Percentiles rank a stretch among this genome's conserved stretches.
Evolutionary conservation across 2,888 invertebrate genomes (phyloP).

Genomic region (Onchidella celtica): DNA sequence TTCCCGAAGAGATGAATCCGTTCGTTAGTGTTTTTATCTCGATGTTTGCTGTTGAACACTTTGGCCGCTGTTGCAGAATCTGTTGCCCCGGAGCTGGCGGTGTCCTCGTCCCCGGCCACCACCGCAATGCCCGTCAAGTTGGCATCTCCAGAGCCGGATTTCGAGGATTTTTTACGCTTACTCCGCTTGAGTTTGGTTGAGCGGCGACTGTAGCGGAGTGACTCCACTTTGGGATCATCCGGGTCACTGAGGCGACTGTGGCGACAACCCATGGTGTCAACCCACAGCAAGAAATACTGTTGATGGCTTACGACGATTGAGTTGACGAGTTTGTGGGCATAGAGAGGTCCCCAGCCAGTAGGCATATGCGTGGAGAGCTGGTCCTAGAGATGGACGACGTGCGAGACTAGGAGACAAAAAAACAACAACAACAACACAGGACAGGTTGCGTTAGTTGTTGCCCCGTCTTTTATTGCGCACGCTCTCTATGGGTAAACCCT

Average conservation of each 20-base stretch:
- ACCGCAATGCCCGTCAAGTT: neutral
- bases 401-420: too few species aligned
- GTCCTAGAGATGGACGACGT: too few species aligned
- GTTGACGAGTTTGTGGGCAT: too few species aligned
- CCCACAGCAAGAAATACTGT: neutral
- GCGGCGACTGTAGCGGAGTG: slow-evolving; percentile 36
- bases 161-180: slow-evolving; percentile 6
- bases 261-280: slow-evolving; percentile 46
- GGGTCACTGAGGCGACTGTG: slow-evolving; percentile 46
- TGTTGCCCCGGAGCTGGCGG: neutral
- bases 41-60: neutral
- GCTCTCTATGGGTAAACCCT: too few species aligned
- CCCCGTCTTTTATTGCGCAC: too few species aligned
- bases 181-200: slow-evolving; percentile 36
- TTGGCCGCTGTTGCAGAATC: neutral
- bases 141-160: neutral
- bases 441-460: too few species aligned
- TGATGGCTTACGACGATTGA: neutral
- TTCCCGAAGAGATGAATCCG: slow-evolving; percentile 25
- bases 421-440: too few species aligned
- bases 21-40: slow-evolving; percentile 24
- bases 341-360: neutral
- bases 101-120: neutral
- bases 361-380: too few species aligned
- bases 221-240: slow-evolving; percentile 45